Conservation (phyloP, 2,113 vertebrate genomes). For the Leptobrachium ailaonicum region DNA sequence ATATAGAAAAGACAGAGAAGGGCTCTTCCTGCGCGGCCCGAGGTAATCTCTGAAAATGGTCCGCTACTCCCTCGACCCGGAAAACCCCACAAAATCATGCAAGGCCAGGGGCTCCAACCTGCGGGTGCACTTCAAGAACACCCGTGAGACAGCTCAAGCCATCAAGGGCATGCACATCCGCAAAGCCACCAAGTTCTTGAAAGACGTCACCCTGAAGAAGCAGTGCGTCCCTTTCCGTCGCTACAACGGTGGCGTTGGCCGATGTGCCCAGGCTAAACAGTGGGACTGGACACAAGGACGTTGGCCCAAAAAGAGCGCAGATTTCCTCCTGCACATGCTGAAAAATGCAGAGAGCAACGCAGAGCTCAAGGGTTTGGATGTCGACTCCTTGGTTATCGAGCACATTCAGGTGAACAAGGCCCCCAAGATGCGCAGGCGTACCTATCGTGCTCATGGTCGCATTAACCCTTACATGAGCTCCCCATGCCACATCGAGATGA, state of each 20-base stretch:
- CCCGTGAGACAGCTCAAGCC: conserved; percentile 94
- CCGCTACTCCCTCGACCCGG: conserved; percentile 95
- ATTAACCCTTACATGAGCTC: conserved; percentile 99
- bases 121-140: conserved; percentile 97
- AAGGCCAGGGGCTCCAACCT: conserved; percentile 95
- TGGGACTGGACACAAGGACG: conserved; percentile 96
- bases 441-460: conserved; percentile 90
- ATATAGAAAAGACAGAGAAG: no score
- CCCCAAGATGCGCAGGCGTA: conserved; percentile 93
- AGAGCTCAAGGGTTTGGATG: conserved; percentile 94
- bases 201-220: conserved; percentile 86
- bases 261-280: conserved; percentile 97
- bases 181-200: conserved; percentile 94
- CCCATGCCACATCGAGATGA: conserved; percentile 98
- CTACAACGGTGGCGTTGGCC: conserved; percentile 92
- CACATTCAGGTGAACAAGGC: conserved; percentile 99
- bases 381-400: conserved; percentile 96
- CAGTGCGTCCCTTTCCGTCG: conserved; percentile 96
- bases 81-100: conserved; percentile 97
- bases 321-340: conserved; percentile 96
- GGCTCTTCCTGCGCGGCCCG: no score
- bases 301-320: conserved; percentile 97
- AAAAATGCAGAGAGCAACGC: conserved; percentile 98
- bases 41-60: conserved; percentile 82
- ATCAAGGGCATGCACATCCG: conserved; percentile 99